Evolutionary conservation across 1,140 invertebrate species (phyloP).

Genomic region (Cyclina sinensis): DNA sequence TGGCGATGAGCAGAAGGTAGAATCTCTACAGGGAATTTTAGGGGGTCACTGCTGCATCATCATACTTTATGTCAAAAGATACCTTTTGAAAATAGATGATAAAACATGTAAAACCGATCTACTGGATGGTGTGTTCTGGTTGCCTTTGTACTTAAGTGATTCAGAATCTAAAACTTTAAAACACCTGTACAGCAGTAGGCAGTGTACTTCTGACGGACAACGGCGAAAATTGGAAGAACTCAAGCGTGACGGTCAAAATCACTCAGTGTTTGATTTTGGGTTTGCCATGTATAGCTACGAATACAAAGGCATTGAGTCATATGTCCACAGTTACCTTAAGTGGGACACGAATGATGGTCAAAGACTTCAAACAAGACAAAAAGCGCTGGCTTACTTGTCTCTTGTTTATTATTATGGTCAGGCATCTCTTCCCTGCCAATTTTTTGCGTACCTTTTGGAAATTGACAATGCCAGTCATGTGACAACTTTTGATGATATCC

Average conservation of each 20-base stretch:
- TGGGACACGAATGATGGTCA: neutral
- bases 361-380: slow-evolving; percentile 44
- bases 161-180: slow-evolving; percentile 57
- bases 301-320: slow-evolving; percentile 65
- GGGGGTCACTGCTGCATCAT: slow-evolving; percentile 28
- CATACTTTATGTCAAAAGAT: slow-evolving; percentile 70
- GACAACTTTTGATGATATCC: slow-evolving; percentile 64
- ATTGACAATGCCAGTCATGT: slow-evolving; percentile 62
- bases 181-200: slow-evolving; percentile 56
- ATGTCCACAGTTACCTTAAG: slow-evolving; percentile 72
- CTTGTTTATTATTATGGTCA: slow-evolving; percentile 74
- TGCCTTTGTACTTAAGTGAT: slow-evolving; percentile 27
- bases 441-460: slow-evolving; percentile 64
- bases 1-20: slow-evolving; percentile 74
- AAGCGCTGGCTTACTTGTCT: slow-evolving; percentile 67
- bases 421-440: slow-evolving; percentile 71
- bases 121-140: slow-evolving; percentile 48
- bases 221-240: slow-evolving; percentile 22
- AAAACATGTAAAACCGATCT: neutral
- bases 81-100: neutral
- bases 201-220: slow-evolving; percentile 31
- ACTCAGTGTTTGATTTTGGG: slow-evolving; percentile 69
- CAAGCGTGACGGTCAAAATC: slow-evolving; percentile 11
- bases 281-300: slow-evolving; percentile 66
- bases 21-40: slow-evolving; percentile 62